Evolutionary conservation across 2,888 invertebrate genomes (phyloP).

Genomic region (Muschampia plurimacula): DNA sequence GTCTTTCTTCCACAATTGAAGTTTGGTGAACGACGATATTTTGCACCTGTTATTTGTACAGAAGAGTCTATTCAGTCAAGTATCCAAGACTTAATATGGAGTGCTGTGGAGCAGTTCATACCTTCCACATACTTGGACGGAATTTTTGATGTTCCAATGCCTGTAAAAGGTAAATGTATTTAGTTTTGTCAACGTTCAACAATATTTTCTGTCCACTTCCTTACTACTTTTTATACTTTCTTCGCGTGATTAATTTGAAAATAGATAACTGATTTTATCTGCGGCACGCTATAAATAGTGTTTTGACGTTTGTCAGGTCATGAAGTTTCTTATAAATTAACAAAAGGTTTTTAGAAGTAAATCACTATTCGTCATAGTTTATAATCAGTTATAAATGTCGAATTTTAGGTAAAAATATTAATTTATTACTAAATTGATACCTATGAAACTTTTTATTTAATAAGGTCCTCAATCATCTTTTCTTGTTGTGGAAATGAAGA

Average conservation of each 20-base stretch:
- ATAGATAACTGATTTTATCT: not conserved
- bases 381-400: too few relatives aligned
- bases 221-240: not conserved
- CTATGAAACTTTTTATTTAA: too few relatives aligned
- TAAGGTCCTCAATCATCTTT: too few relatives aligned
- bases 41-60: conserved; percentile 59
- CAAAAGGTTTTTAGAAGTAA: too few relatives aligned
- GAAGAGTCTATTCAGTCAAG: conserved; percentile 52
- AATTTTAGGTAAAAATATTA: too few relatives aligned
- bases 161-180: conserved; percentile 51
- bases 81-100: conserved; percentile 63
- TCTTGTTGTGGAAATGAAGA: too few relatives aligned
- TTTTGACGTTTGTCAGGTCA: too few relatives aligned
- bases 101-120: conserved; percentile 55
- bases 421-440: too few relatives aligned
- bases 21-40: conserved; percentile 69
- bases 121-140: conserved; percentile 65
- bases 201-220: not conserved
- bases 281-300: too few relatives aligned
- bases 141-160: conserved; percentile 61
- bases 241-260: not conserved
- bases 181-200: not conserved
- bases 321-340: too few relatives aligned
- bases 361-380: too few relatives aligned
- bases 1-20: conserved; percentile 63